A percentile compares a stretch with the other conserved stretches of the same genome.
Evolutionary conservation across 2,888 invertebrate genomes (phyloP).

Genomic region (Kuschelorhynchus macadamiae): DNA sequence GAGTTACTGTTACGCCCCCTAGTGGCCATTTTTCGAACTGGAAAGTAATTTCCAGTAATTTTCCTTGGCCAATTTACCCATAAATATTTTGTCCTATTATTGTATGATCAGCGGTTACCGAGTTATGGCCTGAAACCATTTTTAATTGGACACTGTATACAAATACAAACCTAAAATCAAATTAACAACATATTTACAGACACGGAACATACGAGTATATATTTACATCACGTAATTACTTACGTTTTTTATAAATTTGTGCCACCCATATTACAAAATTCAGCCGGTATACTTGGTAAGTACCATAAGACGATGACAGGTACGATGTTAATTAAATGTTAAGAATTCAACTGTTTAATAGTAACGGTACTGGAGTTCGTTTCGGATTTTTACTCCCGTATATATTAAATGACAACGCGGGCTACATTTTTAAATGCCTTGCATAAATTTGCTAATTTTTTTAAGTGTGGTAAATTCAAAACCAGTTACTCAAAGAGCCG

Average conservation of each 20-base stretch:
- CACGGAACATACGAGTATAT: too few species aligned
- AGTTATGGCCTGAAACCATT: too few species aligned
- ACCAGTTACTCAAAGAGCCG: neutral
- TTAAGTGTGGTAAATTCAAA: neutral
- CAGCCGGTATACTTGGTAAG: neutral
- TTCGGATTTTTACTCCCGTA: slow-evolving; percentile 5
- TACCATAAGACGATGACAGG: slow-evolving; percentile 14
- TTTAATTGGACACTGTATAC: too few species aligned
- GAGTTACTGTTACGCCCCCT: too few species aligned
- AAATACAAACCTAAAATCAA: too few species aligned
- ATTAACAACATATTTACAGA: too few species aligned
- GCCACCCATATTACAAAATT: slow-evolving; percentile 10
- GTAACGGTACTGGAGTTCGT: slow-evolving; percentile 25
- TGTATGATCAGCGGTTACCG: too few species aligned
- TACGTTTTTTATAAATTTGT: neutral
- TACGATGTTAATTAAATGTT: slow-evolving; percentile 33
- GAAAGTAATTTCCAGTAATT: too few species aligned
- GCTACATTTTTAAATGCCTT: slow-evolving; percentile 17
- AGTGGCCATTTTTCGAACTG: too few species aligned
- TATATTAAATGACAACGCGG: neutral
- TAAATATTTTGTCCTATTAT: too few species aligned
- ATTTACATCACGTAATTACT: neutral
- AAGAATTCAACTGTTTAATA: slow-evolving; percentile 31
- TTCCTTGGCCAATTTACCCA: too few species aligned
- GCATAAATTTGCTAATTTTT: slow-evolving; percentile 26